phyloP scores from a whole-genome alignment of 2,113 vertebrate species.

The Pteronura brasiliensis region DNA sequence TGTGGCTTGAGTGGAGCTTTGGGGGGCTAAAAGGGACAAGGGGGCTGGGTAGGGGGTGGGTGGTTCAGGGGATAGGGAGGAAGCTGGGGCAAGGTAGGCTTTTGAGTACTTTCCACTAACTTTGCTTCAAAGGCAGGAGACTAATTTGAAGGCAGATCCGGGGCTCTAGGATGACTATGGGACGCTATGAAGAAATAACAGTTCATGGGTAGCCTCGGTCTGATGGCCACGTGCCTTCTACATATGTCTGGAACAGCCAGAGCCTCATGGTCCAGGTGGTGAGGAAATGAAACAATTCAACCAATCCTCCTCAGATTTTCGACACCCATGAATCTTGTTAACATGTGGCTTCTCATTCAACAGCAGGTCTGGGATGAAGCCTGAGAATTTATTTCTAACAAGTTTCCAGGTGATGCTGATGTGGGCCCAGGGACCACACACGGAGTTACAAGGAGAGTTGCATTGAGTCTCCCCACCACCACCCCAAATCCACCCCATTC shows the following conservation, averaged over 20 bases:
- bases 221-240: not conserved
- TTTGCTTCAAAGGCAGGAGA: not conserved
- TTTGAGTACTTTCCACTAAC: not conserved
- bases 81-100: not conserved
- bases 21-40: not conserved
- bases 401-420: not conserved
- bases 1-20: not conserved
- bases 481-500: fast-evolving
- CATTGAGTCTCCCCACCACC: fast-evolving
- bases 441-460: not conserved
- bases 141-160: not conserved
- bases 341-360: not conserved
- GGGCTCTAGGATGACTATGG: not conserved
- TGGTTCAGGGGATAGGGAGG: not conserved
- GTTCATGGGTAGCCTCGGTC: not conserved
- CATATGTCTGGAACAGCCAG: not conserved
- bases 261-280: not conserved
- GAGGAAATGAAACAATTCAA: not conserved
- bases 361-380: not conserved
- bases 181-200: not conserved
- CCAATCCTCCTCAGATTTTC: not conserved
- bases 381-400: not conserved
- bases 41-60: no score
- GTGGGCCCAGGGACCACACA: not conserved
- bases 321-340: not conserved